Base-by-base conservation (phyloP, 2,113 vertebrate genomes). In the Mobula birostris region DNA sequence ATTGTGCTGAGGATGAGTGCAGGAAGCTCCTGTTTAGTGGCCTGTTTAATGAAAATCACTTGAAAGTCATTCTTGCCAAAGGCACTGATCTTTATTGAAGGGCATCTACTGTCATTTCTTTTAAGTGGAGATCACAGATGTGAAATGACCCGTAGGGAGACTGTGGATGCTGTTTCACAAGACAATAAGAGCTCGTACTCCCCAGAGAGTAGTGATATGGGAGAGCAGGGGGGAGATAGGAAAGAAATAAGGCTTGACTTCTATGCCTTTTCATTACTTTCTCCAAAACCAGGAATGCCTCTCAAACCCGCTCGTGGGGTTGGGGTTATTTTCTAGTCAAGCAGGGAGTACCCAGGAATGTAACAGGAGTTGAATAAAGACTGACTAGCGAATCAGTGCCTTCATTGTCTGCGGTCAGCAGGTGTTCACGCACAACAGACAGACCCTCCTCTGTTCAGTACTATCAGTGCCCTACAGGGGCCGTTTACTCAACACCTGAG, bases 251-350 rank as follows among this genome's bases (percentile, higher is more conserved):
- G n/a, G 61, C 61, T 68, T n/a, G 15, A n/a, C 61, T 68, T 90
- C 66, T 32, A 12, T 32, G 61, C 95, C 95, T 95, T 96, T 94
- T 94, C 0, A 90, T 94, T 94, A 95, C 66, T 17, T 90, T 95
- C 95, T 94, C 94, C 95, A 94, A 95, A 95, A 92, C 83, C 94
- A 32, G 92, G 94, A 95, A 95, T 95, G 94, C 78, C 95, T 95
- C 95, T 48, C 48, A 48, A 48, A 48, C 48, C 92, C 76, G 66
- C 36, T 94, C 70, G 63, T 63, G 11, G 40, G 77, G 94, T 2
- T 68, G 61, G 85, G 58, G 61, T 90, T 66, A 66, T 17, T 90
- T 66, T 56, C 63, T 90, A 32, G 61, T 61, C 61, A 90, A n/a
- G 29, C 63, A 19, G 61, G 32, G 63, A 66, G 85, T 90, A 90